Base-by-base conservation (phyloP, 2,113 vertebrate species). In the Urocitellus parryii region DNA sequence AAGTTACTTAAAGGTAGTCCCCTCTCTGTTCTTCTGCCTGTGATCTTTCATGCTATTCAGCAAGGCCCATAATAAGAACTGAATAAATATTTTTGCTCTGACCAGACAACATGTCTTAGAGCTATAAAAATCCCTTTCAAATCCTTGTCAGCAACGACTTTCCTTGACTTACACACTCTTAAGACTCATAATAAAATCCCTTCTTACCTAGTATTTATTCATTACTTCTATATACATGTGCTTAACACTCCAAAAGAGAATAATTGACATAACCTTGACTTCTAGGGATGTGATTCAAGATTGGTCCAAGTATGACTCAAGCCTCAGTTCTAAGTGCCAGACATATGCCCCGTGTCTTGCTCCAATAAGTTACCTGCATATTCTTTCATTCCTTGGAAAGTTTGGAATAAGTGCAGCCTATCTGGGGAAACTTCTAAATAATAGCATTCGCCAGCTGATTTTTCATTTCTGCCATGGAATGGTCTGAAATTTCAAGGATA, bases 401-500 rank as follows among this genome's bases (percentile, higher is more conserved):
- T 61, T 8, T 58, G 4, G 82, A 96, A 29, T 58, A 90, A 92
- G 14, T 37, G 0, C 2, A 45, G 1, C 18, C 0, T 37, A 27
- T 82, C 39, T 76, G 16, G 6, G 34, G 58, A 96, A 25, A 4
- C 9, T 87, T 92, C 65, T 70, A 92, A 95, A 93, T 93, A 76
- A 86, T 80, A 84, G 14, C 8, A n/a, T 7, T 51, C 29, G 17
- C 13, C 24, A 61, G 22, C 6, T 91, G 32, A 83, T 56, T 94
- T 92, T 91, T 97, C 67, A 74, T 84, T 74, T 82, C 68, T 88
- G 56, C 34, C 76, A 17, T 48, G 4, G 5, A 76, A 93, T 2
- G 53, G 27, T 77, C 67, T 58, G 67, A 92, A 91, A 91, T 79
- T 61, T 97, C n/a, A 92, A 95, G 51, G 65, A 56, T 78, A 88